Evolutionary conservation across 2,888 invertebrate genomes (phyloP).

Genomic region (Lottia scabra): DNA sequence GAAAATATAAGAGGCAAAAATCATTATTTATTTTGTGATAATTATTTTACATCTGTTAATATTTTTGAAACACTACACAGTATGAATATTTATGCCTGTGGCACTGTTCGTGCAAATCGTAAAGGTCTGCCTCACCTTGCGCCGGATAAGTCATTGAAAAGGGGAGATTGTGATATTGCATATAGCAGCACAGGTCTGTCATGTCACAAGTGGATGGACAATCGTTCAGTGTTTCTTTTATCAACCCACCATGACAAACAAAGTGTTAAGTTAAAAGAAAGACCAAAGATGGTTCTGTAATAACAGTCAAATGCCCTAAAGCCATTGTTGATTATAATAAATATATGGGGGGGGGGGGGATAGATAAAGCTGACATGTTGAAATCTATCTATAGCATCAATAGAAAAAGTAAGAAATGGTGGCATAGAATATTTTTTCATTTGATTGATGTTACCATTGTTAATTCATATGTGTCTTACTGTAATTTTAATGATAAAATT

Average conservation of each 20-base stretch:
- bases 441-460: conserved; percentile 13
- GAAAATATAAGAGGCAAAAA: not conserved
- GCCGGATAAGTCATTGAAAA: not conserved
- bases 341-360: conserved; percentile 24
- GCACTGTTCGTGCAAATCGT: not conserved
- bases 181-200: not conserved
- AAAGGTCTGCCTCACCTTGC: not conserved
- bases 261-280: not conserved
- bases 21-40: not conserved
- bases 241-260: not conserved
- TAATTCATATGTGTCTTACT: not conserved
- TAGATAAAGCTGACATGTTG: conserved; percentile 20
- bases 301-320: not conserved
- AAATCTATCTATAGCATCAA: conserved; percentile 23
- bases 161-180: not conserved
- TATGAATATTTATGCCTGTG: not conserved
- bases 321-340: conserved; percentile 11
- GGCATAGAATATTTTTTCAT: conserved; percentile 21
- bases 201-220: not conserved
- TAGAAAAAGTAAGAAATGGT: conserved; percentile 18
- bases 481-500: not conserved
- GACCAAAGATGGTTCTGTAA: not conserved
- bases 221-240: not conserved
- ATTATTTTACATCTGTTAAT: not conserved
- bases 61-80: not conserved